Conservation (phyloP, 1,140 invertebrate species). For the Medauroidea extradentata region DNA sequence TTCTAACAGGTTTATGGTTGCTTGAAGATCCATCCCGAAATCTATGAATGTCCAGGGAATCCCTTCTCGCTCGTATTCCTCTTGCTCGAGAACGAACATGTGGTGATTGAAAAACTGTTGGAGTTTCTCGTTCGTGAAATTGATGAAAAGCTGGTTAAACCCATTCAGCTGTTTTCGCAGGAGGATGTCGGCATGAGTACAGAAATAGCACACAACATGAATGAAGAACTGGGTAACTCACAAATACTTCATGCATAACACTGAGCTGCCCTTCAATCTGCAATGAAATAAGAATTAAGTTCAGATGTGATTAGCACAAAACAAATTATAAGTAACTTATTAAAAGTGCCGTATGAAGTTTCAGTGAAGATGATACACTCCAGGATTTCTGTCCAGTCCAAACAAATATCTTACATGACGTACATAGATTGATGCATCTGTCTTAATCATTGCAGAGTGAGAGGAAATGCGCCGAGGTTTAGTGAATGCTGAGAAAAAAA, state of each 20-base stretch:
- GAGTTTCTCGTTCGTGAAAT: conserved; percentile 94
- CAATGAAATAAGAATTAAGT: neutral
- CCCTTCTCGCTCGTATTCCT: conserved; percentile 89
- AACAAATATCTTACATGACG: too few relatives aligned
- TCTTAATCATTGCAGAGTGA: too few relatives aligned
- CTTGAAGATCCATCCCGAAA: conserved; percentile 90
- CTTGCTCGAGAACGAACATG: conserved; percentile 96
- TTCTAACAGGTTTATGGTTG: conserved; percentile 90
- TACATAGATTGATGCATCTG: too few relatives aligned
- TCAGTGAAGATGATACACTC: too few relatives aligned
- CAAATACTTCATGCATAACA: neutral
- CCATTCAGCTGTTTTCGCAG: conserved; percentile 70
- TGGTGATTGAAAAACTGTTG: conserved; percentile 97
- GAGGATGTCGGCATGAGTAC: conserved; percentile 19
- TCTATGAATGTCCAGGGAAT: conserved; percentile 91
- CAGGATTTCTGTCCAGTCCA: too few relatives aligned
- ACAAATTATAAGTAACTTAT: too few relatives aligned
- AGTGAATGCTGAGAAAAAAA: too few relatives aligned
- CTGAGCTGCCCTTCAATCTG: neutral
- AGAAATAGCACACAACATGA: conserved; percentile 52
- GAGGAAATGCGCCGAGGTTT: too few relatives aligned
- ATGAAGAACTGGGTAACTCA: conserved; percentile 47
- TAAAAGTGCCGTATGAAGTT: too few relatives aligned
- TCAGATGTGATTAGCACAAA: neutral
- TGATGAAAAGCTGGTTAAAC: conserved; percentile 96